phyloP scores from a whole-genome alignment of 2,113 vertebrate genomes.

The Daubentonia madagascariensis region DNA sequence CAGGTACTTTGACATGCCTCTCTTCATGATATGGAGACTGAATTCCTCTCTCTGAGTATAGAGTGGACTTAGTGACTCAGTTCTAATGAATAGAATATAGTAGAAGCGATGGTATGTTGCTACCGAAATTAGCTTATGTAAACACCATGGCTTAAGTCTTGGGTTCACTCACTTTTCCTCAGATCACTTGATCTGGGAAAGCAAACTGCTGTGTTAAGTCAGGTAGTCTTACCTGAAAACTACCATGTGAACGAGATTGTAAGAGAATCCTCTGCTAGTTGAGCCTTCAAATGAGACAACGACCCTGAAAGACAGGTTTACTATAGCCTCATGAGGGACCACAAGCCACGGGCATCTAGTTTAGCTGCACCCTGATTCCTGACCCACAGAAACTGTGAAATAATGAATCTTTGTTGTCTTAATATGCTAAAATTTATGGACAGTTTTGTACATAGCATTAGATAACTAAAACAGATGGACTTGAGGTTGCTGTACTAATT shows the following conservation, averaged over 20 bases:
- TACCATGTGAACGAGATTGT: background rate
- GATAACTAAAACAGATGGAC: background rate
- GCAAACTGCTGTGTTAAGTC: fast-evolving
- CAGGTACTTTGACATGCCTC: background rate
- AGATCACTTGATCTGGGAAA: background rate
- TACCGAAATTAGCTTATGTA: background rate
- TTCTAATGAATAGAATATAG: background rate
- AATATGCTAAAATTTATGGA: background rate
- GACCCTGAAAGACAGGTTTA: background rate
- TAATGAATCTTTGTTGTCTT: background rate
- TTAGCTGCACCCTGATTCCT: background rate
- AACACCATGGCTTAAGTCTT: background rate
- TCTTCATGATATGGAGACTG: background rate
- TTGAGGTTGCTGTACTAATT: background rate
- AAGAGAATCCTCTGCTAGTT: background rate
- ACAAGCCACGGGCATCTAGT: background rate
- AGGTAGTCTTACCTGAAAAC: background rate
- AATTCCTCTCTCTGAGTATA: background rate
- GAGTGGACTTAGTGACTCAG: background rate
- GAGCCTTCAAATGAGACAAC: background rate
- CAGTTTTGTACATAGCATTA: background rate
- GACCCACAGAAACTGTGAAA: background rate
- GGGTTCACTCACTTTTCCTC: background rate
- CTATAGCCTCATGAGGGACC: background rate
- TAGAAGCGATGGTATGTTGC: background rate